phyloP scores from a whole-genome alignment of 2,797 vertebrate genomes.

The Zonotrichia albicollis region DNA sequence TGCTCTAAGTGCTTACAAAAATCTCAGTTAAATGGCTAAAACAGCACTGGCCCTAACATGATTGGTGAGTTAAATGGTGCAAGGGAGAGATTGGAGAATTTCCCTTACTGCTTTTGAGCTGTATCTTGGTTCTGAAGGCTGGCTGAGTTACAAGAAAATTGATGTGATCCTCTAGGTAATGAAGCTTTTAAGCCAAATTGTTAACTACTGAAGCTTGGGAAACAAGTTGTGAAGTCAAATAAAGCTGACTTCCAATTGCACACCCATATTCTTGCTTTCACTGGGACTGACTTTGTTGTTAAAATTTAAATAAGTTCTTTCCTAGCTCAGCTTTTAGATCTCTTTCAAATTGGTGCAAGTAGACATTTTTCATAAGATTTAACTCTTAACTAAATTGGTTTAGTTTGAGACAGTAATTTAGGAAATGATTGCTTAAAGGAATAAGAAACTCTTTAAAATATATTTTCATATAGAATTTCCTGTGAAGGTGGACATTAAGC shows the following conservation, averaged over 20 bases:
- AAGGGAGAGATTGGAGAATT: neutral
- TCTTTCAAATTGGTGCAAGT: neutral
- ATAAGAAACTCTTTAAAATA: neutral
- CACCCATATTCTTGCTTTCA: neutral
- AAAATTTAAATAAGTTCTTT: constrained; percentile 8
- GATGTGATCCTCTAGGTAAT: neutral
- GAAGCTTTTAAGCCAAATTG: neutral
- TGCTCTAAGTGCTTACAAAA: neutral
- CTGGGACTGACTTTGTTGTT: neutral
- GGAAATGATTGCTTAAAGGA: neutral
- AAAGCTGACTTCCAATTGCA: neutral
- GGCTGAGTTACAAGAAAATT: neutral
- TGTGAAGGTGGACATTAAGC: neutral
- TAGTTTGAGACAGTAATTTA: neutral
- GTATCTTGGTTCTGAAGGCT: neutral
- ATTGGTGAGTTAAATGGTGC: neutral
- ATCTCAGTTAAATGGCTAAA: neutral
- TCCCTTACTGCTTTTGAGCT: neutral
- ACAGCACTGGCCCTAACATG: neutral
- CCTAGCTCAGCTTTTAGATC: neutral
- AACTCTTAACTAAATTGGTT: neutral
- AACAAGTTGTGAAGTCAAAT: neutral
- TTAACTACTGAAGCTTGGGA: neutral
- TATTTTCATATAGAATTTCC: neutral
- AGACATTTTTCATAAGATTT: neutral